Base-by-base conservation (phyloP, 2,888 invertebrate species). In the Acleris sparsana region DNA sequence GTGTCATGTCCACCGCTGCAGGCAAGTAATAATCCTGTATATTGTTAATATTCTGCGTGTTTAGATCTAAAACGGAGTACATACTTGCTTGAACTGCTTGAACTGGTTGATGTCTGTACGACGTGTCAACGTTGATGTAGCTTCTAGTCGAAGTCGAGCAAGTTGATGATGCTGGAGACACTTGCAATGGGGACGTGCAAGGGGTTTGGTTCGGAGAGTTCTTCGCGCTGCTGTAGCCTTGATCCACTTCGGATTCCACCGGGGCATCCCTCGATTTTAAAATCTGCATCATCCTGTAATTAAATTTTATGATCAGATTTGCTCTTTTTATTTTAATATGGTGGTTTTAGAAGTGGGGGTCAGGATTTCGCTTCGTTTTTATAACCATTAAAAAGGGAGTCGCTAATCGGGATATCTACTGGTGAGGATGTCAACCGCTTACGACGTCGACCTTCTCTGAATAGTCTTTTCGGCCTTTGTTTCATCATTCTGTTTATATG, bases 241-340 rank as follows among this genome's bases (percentile, higher is more conserved):
- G 90, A 63, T 91, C 92, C 0, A 82, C 73, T 53, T 91, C 89
- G 0, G 82, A 75, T 17, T 88, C 89, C 0, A 70, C 72, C 1
- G 74, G 74, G 0, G 76, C 72, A 46, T 89, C 89, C 43, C 89
- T 84, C 0, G 87, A 80, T 67, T 89, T 90, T 39, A 90, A 70
- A 18, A 87, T 87, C 69, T 87, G 87, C 92, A 92, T 92, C 92
- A 92, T 92, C 67, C 92, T 92, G 87, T 20, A 74, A 78, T 52
- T 5, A 67, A 7, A 7, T 13, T 39, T 33, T 13, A 9, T 0
- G 22, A 20, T 60, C 29, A 55, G 49, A 20, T 2, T 9, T 11
- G 16, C 5, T 55, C 16, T 7, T 6, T 7, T 20, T 4, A 3
- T 39, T 11, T 4, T 1, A 17, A 20, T 55, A n/a, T 3, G 13